A percentile compares a stretch with the other conserved stretches of the same genome.
These are phyloP conservation scores for Cheilosia pagana DNA, from an alignment of 2,888 invertebrate genomes.

Conservation along the genomic window DNA sequence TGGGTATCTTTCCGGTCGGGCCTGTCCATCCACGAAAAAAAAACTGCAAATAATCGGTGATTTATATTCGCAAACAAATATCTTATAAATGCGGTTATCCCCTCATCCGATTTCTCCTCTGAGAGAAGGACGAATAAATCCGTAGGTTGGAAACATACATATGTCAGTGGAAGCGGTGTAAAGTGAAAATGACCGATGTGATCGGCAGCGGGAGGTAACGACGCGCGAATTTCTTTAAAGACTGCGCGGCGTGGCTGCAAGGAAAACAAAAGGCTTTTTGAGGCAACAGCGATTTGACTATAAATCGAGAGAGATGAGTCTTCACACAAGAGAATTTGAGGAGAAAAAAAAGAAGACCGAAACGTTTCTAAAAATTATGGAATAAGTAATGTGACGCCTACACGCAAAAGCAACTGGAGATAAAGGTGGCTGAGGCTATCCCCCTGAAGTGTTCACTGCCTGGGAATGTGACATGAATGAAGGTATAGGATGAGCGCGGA, in stretches of 20 bases:
- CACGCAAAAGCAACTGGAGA: constrained; percentile 40
- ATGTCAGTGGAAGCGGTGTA: constrained; percentile 33
- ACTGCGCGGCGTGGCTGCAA: neutral
- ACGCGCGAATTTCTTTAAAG: neutral
- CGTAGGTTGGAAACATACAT: constrained; percentile 6
- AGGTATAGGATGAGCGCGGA: constrained; percentile 16
- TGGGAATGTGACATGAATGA: constrained; percentile 26
- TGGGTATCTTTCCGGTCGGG: constrained; percentile 21
- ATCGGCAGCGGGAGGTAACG: constrained; percentile 45
- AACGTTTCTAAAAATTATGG: constrained; percentile 4
- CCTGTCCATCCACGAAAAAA: constrained; percentile 25
- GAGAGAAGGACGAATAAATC: constrained; percentile 38
- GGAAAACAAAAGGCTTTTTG: constrained; percentile 16
- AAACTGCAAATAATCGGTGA: constrained; percentile 60
- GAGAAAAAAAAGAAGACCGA: neutral
- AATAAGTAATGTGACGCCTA: constrained; percentile 64
- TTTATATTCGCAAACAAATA: constrained; percentile 76
- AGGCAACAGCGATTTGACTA: constrained; percentile 5
- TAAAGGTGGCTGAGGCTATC: neutral
- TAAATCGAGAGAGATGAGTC: constrained; percentile 30
- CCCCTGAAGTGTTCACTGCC: constrained; percentile 16
- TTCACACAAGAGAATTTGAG: constrained; percentile 2
- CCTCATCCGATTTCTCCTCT: constrained; percentile 24
- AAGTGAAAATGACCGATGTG: constrained; percentile 64
- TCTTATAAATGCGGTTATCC: constrained; percentile 73